Evolutionary conservation across 2,888 invertebrate species (phyloP).

Genomic region (Machimus atricapillus): DNA sequence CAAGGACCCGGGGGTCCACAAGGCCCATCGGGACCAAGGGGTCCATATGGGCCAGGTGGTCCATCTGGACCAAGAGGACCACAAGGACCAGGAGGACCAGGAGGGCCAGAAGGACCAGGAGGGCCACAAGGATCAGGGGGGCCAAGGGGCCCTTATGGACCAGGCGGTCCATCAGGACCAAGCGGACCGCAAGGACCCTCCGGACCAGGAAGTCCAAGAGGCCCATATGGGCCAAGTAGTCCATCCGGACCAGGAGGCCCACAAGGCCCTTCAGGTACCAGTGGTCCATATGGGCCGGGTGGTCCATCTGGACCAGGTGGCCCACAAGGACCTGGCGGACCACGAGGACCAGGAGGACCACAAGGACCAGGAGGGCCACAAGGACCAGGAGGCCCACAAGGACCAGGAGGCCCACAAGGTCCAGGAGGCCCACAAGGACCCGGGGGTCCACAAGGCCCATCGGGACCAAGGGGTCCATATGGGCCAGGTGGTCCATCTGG

Average conservation of each 20-base stretch:
- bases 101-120: slow-evolving; percentile 41
- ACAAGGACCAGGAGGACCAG: slow-evolving; percentile 26
- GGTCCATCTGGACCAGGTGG: neutral
- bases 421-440: slow-evolving; percentile 42
- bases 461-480: neutral
- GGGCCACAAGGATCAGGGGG: slow-evolving; percentile 27
- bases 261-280: neutral
- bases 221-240: neutral
- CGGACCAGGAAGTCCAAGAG: neutral
- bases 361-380: neutral
- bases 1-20: slow-evolving; percentile 40
- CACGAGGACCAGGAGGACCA: neutral
- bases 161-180: neutral
- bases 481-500: neutral
- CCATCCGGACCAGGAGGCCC: neutral
- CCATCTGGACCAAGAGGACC: neutral
- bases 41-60: neutral
- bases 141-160: neutral
- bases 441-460: slow-evolving; percentile 29
- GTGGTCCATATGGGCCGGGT: neutral
- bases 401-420: neutral
- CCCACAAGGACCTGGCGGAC: neutral
- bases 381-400: neutral
- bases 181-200: neutral
- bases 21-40: neutral